Evolutionary conservation across 2,797 vertebrate genomes (phyloP).

Genomic region (Smutsia temminckii): DNA sequence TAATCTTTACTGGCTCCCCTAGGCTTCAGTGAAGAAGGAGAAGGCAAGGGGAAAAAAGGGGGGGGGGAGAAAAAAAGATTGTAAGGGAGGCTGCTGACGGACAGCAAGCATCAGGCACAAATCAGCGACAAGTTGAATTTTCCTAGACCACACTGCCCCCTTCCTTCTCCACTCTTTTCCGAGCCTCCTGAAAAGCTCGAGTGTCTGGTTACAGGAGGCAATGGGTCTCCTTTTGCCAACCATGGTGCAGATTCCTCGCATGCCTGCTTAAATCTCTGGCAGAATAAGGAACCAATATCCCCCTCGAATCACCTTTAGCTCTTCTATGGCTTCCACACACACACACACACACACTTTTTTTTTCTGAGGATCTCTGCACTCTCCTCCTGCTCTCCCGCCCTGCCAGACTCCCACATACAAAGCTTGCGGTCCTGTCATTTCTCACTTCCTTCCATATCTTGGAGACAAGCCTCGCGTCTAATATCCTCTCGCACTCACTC

Average conservation of each 20-base stretch:
- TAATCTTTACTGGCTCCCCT: conserved; percentile 95
- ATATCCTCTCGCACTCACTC: neutral
- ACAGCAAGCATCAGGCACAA: conserved; percentile 89
- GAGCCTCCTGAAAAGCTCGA: conserved; percentile 84
- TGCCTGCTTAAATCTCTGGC: conserved; percentile 84
- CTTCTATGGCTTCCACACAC: conserved; percentile 51
- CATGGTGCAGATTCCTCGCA: conserved; percentile 84
- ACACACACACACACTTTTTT: neutral
- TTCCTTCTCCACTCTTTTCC: conserved; percentile 86
- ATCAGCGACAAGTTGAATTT: conserved; percentile 92
- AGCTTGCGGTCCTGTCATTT: conserved; percentile 80
- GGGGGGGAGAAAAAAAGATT: conserved; percentile 83
- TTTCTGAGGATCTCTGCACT: conserved; percentile 62
- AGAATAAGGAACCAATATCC: conserved; percentile 83
- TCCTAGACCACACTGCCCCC: conserved; percentile 92
- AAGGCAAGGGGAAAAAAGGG: conserved; percentile 81
- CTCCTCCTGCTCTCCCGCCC: conserved; percentile 69
- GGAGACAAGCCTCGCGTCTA: conserved; percentile 73
- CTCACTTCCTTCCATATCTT: conserved; percentile 74
- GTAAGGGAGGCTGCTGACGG: conserved; percentile 91
- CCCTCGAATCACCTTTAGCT: conserved; percentile 77
- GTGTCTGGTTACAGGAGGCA: conserved; percentile 85
- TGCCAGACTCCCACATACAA: conserved; percentile 84
- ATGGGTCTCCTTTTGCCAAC: conserved; percentile 81
- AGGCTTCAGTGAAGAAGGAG: conserved; percentile 90